Conservation (phyloP, 2,113 vertebrate species). For the Gila orcuttii region DNA sequence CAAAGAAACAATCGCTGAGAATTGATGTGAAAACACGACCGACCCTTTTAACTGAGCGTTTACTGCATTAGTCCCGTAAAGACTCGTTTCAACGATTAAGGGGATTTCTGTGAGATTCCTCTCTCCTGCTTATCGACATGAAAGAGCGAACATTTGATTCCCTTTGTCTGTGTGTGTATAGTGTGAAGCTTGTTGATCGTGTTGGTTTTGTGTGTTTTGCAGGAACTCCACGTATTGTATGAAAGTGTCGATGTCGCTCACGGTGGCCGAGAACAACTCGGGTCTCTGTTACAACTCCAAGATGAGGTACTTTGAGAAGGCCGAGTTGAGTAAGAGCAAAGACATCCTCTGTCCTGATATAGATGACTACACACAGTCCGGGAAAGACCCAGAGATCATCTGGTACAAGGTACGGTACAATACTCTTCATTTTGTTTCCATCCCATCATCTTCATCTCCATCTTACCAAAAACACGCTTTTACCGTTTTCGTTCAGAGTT, state of each 20-base stretch:
- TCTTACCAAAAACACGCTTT: neutral
- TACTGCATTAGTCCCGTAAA: neutral
- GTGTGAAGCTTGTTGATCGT: neutral
- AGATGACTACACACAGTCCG: conserved; percentile 89
- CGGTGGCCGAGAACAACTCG: conserved; percentile 95
- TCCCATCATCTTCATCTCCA: neutral
- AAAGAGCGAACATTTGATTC: neutral
- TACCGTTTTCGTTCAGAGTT: neutral
- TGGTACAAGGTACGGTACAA: conserved; percentile 93
- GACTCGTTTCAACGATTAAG: neutral
- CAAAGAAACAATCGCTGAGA: neutral
- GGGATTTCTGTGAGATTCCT: neutral
- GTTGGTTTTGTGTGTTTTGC: conserved; percentile 57
- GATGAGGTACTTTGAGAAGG: conserved; percentile 97
- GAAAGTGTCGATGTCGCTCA: conserved; percentile 98
- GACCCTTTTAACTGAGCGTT: neutral
- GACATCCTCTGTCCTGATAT: conserved; percentile 93
- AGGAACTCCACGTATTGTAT: conserved; percentile 99
- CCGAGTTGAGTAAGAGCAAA: conserved; percentile 97
- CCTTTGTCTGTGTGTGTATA: neutral
- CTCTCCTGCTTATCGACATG: neutral
- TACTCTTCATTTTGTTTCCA: neutral
- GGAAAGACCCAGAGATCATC: conserved; percentile 87
- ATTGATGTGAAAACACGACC: neutral
- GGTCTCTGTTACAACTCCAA: conserved; percentile 98